Evolutionary conservation across 1,140 invertebrate species (phyloP).

Genomic region (Coenobita brevimanus): DNA sequence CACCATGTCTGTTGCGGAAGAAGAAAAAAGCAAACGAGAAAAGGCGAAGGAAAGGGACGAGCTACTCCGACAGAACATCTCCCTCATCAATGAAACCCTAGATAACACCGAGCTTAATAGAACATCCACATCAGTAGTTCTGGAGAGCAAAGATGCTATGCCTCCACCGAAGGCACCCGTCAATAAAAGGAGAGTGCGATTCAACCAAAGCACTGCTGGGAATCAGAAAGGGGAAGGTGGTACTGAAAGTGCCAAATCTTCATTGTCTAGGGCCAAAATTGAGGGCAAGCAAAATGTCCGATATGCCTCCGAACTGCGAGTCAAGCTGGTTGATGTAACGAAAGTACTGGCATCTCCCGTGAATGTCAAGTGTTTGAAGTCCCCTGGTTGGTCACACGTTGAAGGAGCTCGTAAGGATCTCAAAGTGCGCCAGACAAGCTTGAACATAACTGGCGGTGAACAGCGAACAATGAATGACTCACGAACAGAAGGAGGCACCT

Average conservation of each 20-base stretch:
- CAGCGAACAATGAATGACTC: slow-evolving; percentile 17
- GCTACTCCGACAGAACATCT: slow-evolving; percentile 20
- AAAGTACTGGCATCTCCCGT: slow-evolving; percentile 6
- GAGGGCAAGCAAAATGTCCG: not conserved
- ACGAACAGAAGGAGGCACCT: slow-evolving; percentile 1
- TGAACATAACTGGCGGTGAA: slow-evolving; percentile 50
- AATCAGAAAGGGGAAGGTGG: not conserved
- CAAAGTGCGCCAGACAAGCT: slow-evolving; percentile 6
- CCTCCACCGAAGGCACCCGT: slow-evolving; percentile 29
- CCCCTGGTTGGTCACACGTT: slow-evolving; percentile 54
- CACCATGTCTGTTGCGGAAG: slow-evolving; percentile 5
- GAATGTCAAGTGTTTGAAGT: slow-evolving; percentile 40
- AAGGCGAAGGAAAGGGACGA: slow-evolving; percentile 4
- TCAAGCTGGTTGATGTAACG: slow-evolving; percentile 5
- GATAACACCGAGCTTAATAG: slow-evolving; percentile 36
- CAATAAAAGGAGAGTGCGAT: slow-evolving; percentile 23
- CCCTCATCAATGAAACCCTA: slow-evolving; percentile 15
- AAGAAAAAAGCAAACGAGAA: slow-evolving; percentile 6
- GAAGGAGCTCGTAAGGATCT: slow-evolving; percentile 44
- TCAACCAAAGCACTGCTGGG: not conserved
- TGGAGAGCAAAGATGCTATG: slow-evolving; percentile 6
- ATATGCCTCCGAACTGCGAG: slow-evolving; percentile 26
- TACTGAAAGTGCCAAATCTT: not conserved
- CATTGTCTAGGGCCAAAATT: not conserved
- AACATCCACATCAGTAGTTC: not conserved